Conservation (phyloP, 30 jellyfish, hydroid and myxozoan species). For the Clytia hemisphaerica region DNA sequence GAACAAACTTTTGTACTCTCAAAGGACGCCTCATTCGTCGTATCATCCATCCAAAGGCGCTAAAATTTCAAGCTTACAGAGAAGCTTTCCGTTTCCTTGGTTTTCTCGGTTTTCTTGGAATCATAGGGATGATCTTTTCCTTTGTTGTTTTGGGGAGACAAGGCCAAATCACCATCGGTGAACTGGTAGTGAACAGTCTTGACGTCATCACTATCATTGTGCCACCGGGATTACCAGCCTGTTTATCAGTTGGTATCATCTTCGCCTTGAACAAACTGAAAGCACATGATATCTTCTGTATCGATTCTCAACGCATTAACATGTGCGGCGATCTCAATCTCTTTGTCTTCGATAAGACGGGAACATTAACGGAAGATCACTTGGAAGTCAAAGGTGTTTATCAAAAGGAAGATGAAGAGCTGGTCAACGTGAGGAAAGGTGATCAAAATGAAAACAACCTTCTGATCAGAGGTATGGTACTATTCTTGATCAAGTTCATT, state of each 20-base stretch:
- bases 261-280: conserved; percentile 16
- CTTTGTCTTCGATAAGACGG: conserved; percentile 46
- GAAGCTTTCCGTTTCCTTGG: conserved; percentile 27
- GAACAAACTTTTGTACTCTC: conserved; percentile 44
- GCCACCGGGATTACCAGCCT: conserved; percentile 46
- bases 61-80: conserved; percentile 16
- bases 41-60: conserved; percentile 29
- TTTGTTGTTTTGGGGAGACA: background rate
- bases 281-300: conserved; percentile 10
- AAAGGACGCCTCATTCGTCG: conserved; percentile 37
- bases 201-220: conserved; percentile 28
- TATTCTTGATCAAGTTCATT: too few relatives aligned
- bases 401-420: background rate
- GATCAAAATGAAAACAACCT: too few relatives aligned
- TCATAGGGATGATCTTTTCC: conserved; percentile 30
- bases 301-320: conserved; percentile 35
- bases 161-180: conserved; percentile 7
- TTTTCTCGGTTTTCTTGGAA: conserved; percentile 14
- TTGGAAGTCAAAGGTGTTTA: conserved; percentile 17
- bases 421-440: too few relatives aligned
- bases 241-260: conserved; percentile 23
- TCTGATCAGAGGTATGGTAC: too few relatives aligned
- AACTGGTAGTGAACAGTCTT: background rate
- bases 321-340: conserved; percentile 25
- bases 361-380: conserved; percentile 39